phyloP scores from a whole-genome alignment of 2,113 vertebrate genomes.

The Acrocephalus kingi region DNA sequence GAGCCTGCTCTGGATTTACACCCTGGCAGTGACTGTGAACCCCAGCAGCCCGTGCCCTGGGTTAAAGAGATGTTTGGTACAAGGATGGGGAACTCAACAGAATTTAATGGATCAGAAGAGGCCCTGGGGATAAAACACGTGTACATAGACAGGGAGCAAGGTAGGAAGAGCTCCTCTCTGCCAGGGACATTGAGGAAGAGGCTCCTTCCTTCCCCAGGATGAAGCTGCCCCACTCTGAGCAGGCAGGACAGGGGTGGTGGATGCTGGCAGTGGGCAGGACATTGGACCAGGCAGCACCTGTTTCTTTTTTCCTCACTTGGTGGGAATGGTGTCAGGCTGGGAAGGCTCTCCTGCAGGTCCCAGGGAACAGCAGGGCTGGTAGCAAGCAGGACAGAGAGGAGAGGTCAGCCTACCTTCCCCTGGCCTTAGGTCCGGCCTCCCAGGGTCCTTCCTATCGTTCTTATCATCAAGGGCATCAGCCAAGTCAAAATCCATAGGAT shows the following conservation, averaged over 20 bases:
- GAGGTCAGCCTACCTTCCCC: conserved; percentile 41
- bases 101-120: not conserved
- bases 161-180: not conserved
- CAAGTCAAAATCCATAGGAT: conserved; percentile 74
- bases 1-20: not conserved
- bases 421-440: conserved; percentile 43
- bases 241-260: not conserved
- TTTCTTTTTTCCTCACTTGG: too few relatives aligned
- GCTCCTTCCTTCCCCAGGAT: not conserved
- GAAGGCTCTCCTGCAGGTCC: not conserved
- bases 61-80: not conserved
- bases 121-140: not conserved
- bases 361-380: fast-evolving
- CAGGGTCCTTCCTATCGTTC: conserved; percentile 71
- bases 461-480: conserved; percentile 81
- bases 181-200: not conserved
- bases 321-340: not conserved
- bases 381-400: not conserved
- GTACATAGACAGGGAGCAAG: not conserved
- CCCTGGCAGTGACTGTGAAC: not conserved
- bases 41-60: not conserved
- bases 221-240: not conserved
- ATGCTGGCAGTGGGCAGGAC: not conserved
- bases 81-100: not conserved
- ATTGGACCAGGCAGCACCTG: fast-evolving